These are phyloP conservation scores for Gerosis bhagava DNA, from an alignment of 2,888 invertebrate genomes.

Conservation along the genomic window DNA sequence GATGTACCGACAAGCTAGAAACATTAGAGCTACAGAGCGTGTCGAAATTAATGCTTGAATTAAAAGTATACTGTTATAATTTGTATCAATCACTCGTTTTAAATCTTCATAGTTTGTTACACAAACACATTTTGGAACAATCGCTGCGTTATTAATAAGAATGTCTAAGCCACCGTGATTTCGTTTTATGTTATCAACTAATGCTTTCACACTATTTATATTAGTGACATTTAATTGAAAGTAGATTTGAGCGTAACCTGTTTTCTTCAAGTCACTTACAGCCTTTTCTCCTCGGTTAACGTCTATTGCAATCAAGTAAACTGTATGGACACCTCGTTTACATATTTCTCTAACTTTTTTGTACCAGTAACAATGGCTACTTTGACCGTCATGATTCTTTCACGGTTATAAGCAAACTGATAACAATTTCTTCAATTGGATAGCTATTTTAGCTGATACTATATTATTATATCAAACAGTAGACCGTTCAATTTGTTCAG, in stretches of 20 bases:
- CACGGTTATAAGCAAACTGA: too few relatives aligned
- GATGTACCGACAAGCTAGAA: too few relatives aligned
- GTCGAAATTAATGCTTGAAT: slow-evolving; percentile 42
- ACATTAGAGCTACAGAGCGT: too few relatives aligned
- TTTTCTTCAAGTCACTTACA: slow-evolving; percentile 72
- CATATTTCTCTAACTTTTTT: slow-evolving; percentile 85
- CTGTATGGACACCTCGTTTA: slow-evolving; percentile 81
- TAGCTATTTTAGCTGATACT: too few relatives aligned
- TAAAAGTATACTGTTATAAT: slow-evolving; percentile 38
- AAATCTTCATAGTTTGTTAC: slow-evolving; percentile 41
- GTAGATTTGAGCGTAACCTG: slow-evolving; percentile 58
- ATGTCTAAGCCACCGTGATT: slow-evolving; percentile 44
- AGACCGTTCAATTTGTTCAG: too few relatives aligned
- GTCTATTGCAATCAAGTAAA: slow-evolving; percentile 85
- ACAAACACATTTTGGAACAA: slow-evolving; percentile 29
- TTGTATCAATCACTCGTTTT: slow-evolving; percentile 38
- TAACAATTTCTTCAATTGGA: too few relatives aligned
- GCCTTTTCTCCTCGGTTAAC: slow-evolving; percentile 75
- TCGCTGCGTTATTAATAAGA: slow-evolving; percentile 44
- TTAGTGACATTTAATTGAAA: slow-evolving; percentile 43
- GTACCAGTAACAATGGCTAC: slow-evolving; percentile 81
- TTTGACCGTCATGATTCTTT: slow-evolving; percentile 46
- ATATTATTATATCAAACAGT: too few relatives aligned
- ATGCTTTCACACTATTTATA: slow-evolving; percentile 36
- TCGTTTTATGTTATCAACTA: slow-evolving; percentile 38